Base-by-base conservation (phyloP, 2,888 invertebrate species). In the Philereme vetulata region DNA sequence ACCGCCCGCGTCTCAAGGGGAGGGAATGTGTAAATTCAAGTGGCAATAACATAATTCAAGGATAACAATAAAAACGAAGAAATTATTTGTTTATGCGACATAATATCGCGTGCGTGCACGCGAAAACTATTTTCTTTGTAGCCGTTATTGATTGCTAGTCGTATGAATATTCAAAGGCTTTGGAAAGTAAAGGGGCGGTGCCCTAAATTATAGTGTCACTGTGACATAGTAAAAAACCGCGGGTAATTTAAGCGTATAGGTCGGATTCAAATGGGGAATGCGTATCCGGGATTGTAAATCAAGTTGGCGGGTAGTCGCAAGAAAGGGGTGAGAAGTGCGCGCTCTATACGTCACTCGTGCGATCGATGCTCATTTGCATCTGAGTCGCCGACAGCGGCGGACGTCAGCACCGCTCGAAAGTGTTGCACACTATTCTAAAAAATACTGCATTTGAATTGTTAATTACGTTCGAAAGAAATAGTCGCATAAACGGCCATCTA, bases 281-380 rank as follows among this genome's bases (percentile, higher is more conserved):
- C 80, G 82, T 85, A 84, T 87, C 88, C 87, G 86, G 86, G 84
- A 86, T 84, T 88, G 88, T 89, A 89, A 88, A 89, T 88, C 89
- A 87, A 86, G 87, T 86, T 79, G 82, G 82, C 83, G 89, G 90
- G 90, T 91, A 90, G 91, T 87, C 78, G 87, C 81, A 85, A 89
- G 88, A 90, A 90, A 88, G 90, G 90, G 91, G 91, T 86, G 90
- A 89, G 88, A 88, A 85, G 79, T 83, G 88, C 78, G 85, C 86
- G 84, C 83, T 81, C 83, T 81, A 81, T 87, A 88, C 88, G 91
- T 90, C 89, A 89, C 81, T 70, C 75, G 72, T 74, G 71, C 84
- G 89, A 85, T 91, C 91, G 89, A 90, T 90, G 79, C 88, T 91
- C 85, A 92, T 92, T 91, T 91, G 88, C 91, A 92, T 92, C 81